Percentiles rank a stretch among this genome's conserved stretches.
These are phyloP conservation scores for Drosophila sp. DNA, from an alignment of 1,140 invertebrate species.

Conservation along the genomic window DNA sequence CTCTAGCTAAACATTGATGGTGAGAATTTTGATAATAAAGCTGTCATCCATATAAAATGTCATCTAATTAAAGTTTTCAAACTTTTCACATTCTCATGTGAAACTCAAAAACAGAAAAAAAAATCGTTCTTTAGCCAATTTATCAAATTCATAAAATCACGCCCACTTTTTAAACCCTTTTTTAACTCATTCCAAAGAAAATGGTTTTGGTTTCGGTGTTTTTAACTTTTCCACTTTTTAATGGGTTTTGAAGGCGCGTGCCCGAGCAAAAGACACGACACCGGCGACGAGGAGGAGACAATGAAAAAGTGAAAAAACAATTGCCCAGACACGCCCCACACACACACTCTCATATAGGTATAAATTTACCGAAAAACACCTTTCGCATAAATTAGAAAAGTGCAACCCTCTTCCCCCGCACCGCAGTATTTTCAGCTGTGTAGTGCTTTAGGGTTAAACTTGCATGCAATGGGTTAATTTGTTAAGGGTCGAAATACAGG, in stretches of 20 bases:
- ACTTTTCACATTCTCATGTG: not conserved
- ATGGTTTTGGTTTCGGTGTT: constrained; percentile 7
- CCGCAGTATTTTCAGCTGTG: not conserved
- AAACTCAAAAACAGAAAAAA: not conserved
- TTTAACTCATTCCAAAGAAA: constrained; percentile 2
- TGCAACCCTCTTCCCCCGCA: constrained; percentile 18
- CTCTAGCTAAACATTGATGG: too few relatives aligned
- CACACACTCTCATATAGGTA: constrained; percentile 41
- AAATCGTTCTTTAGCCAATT: constrained; percentile 31
- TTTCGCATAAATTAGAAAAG: constrained; percentile 80
- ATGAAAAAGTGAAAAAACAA: constrained; percentile 60
- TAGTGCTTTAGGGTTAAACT: constrained; percentile 46
- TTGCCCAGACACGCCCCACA: constrained; percentile 65
- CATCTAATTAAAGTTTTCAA: not conserved
- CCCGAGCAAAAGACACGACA: constrained; percentile 34
- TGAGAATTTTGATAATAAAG: not conserved
- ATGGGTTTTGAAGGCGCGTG: constrained; percentile 72
- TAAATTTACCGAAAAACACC: constrained; percentile 75
- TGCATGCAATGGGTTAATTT: constrained; percentile 79
- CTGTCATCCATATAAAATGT: not conserved
- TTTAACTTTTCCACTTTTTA: constrained; percentile 40
- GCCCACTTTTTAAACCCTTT: constrained; percentile 60
- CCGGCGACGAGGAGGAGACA: constrained; percentile 34
- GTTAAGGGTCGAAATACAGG: constrained; percentile 62
- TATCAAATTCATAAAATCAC: constrained; percentile 63